Evolutionary conservation across 2,113 vertebrate species (phyloP), one percentile per base, ranked within the genome.

Genomic region (Rhabdornis inornatus): DNA sequence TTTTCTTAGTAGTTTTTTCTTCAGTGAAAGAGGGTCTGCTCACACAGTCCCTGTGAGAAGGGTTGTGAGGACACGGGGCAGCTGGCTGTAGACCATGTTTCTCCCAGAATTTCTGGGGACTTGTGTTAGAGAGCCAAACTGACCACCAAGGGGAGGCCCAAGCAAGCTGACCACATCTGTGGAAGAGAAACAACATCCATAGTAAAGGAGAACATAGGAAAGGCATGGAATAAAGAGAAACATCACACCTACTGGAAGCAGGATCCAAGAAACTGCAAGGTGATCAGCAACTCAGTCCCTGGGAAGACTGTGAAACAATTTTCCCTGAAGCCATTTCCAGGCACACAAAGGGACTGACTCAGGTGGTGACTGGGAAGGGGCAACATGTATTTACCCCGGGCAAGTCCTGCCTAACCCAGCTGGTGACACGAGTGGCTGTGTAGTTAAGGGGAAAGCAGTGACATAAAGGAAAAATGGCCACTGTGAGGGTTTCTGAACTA

Each of bases 21-120:
- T 86, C 28, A 49, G 8, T 28, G 13, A 55, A 59, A 50, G 15
- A 59, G 5, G 4, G 0, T 74, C 4, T 78, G 17, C 14, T 49
- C 0, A 0, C 14, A 33, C 23, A 75, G 11, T 20, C 10, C 49
- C 18, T 23, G 28, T 47, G 14, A 68, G 28, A 79, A 39, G 23
- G 14, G 15, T 56, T 66, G 16, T 27, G 25, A 83, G 7, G n/a
- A 7, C 10, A 10, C 1, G 6, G 37, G 37, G 24, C 0, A 0
- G 7, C 4, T 44, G n/a, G 5, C 31, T 63, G 22, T 53, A 83
- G 19, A 8, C 56, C 25, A 31, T 24, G 2, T 78, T 83, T 66
- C 30, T 68, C 6, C 28, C 35, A 63, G 4, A 5, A 23, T 66
- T 83, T 80, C 72, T 42, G 22, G 9, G 13, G 3, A 47, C 31